Percentiles rank a stretch among this genome's conserved stretches.
These are phyloP conservation scores for Polypedilum pembai DNA, from an alignment of 1,140 invertebrate species.

Conservation along the genomic window DNA sequence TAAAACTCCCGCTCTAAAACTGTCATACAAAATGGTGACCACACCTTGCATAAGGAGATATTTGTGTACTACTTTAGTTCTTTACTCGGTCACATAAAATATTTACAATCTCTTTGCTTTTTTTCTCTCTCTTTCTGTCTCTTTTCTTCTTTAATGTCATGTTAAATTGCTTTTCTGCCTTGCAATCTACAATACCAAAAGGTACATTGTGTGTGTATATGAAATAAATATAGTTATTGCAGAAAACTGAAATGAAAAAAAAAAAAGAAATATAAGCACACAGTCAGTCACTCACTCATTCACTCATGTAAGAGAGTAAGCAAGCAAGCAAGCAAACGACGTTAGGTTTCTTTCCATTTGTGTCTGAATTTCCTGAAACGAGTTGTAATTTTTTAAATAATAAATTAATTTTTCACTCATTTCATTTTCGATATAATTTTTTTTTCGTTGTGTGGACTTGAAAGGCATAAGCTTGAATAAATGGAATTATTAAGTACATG, in stretches of 20 bases:
- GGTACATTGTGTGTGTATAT: neutral
- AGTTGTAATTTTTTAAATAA: conserved; percentile 16
- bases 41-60: neutral
- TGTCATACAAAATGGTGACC: no score
- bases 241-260: neutral
- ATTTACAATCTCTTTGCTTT: neutral
- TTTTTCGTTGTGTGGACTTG: no score
- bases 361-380: neutral
- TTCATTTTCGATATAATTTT: no score
- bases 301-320: no score
- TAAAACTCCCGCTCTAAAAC: no score
- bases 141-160: conserved; percentile 13
- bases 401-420: conserved; percentile 19
- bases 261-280: neutral
- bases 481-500: no score
- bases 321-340: neutral
- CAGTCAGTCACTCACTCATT: neutral
- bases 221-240: neutral
- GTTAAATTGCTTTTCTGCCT: conserved; percentile 17
- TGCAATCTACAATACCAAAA: neutral
- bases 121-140: neutral
- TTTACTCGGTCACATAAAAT: neutral
- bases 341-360: neutral
- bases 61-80: neutral
- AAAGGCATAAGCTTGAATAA: no score